Evolutionary conservation across 2,888 invertebrate genomes (phyloP), one percentile per base, ranked within the genome.

Genomic region (Drosophila eohydei): DNA sequence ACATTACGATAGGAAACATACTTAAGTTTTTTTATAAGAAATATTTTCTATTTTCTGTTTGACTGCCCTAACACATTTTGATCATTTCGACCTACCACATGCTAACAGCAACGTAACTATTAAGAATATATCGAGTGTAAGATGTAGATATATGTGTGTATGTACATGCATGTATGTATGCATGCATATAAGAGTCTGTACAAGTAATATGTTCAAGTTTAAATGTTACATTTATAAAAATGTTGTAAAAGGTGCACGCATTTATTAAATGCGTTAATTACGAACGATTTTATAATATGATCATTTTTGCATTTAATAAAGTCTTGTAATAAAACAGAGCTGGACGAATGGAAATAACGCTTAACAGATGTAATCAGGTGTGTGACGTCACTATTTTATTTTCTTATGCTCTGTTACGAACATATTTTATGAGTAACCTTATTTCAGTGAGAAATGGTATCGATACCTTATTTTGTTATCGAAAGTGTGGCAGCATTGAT

Each of bases 221-320:
- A 60, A 68, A 79, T 71, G 74, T 78, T 78, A 56, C 76, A 75
- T 78, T 67, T 77, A 77, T 74, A 58, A 50, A 59, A 51, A 74
- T 71, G 59, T 78, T 78, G 56, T 74, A 72, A 32, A 44, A 67
- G 34, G 62, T 40, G 16, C 28, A 51, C 14, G 60, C 60, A 61
- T 67, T 70, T 66, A 30, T 56, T 58, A 50, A 46, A 48, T 64
- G 56, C 59, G 14, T 55, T 34, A 46, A 21, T 30, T 55, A 51
- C 36, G 34, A 69, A 36, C 65, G 61, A 70, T 74, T 70, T 75
- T 75, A 75, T 51, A 61, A 71, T 44, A 59, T 48, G 41, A 75
- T 58, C 58, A 60, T 63, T 78, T 80, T 62, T 55, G 68, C 50
- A 48, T 64, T 71, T 58, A 75, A 80, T 80, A 70, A 78, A 68